Evolutionary conservation across 2,797 vertebrate genomes (phyloP), one percentile per base, ranked within the genome.

Genomic region (Parauchenoglanis punctatus): DNA sequence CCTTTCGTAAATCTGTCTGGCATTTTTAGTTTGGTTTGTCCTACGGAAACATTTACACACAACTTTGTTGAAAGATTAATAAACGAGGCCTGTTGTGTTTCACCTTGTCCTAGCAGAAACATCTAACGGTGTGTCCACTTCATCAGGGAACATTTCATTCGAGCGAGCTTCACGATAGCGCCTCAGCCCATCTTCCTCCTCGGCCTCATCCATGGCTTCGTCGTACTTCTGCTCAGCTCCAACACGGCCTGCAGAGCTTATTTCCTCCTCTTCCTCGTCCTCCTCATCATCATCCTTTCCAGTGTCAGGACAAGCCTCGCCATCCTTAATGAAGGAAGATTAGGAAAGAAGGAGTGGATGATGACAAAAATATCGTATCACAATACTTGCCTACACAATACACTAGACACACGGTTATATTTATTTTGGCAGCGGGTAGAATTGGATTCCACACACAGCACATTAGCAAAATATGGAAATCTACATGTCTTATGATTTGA

Each of bases 121-220:
- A 0, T 99, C 96, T 0, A 97, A 94, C 0, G 99, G 99, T 0
- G 98, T 99, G 94, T 99, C 98, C 92, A 99, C 95, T 94, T 99
- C 99, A 85, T 99, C 99, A 0, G 99, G 98, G 90, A 99, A 99
- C 96, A 98, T 95, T 80, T 97, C 97, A 87, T 99, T 96, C 80
- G 97, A 93, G 28, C 98, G 95, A 87, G 98, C 97, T 88, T 98
- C 96, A 13, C 96, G 96, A 88, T 99, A 98, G 86, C 94, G 97
- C 91, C 96, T 96, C 63, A 99, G 91, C 91, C 96, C 97, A 89
- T 97, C 95, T 23, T 95, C 96, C 76, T 98, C 97, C 25, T 97
- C 97, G 1, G 95, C 96, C 90, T 96, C 93, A 25, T 98, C 97
- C 68, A 98, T 91, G 87, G 96, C 95, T 68, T 97, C 96, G 0